Conservation (phyloP, 2,113 vertebrate species). For the Sprattus sprattus region DNA sequence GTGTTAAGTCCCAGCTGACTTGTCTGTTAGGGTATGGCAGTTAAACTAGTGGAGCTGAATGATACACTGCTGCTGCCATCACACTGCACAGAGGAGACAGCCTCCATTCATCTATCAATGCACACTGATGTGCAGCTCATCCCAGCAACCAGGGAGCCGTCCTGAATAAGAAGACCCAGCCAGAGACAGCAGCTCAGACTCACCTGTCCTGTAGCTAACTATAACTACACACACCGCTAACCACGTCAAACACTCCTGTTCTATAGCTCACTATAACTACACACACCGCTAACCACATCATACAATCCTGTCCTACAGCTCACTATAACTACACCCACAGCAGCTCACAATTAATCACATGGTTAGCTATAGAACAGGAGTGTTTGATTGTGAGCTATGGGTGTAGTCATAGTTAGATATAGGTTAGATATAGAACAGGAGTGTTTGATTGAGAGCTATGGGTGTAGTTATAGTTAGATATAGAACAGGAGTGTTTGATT, state of each 20-base stretch:
- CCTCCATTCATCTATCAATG: too few species aligned
- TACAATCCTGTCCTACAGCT: constrained; percentile 38
- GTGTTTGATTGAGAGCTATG: constrained; percentile 35
- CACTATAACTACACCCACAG: too few species aligned
- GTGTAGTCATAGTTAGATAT: constrained; percentile 44
- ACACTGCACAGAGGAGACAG: too few species aligned
- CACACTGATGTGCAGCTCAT: too few species aligned
- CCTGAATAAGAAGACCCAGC: too few species aligned
- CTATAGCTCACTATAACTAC: constrained; percentile 35
- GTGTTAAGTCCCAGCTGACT: too few species aligned
- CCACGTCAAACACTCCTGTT: constrained; percentile 40
- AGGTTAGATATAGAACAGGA: neutral
- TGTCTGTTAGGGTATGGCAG: too few species aligned
- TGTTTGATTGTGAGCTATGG: constrained; percentile 27
- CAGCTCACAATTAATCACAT: constrained; percentile 10
- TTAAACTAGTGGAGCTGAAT: too few species aligned
- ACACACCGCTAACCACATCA: constrained; percentile 20
- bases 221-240: constrained; percentile 47
- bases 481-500: constrained; percentile 42
- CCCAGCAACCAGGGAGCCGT: too few species aligned
- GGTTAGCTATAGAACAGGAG: constrained; percentile 9
- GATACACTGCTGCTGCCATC: too few species aligned
- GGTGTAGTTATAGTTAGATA: constrained; percentile 46
- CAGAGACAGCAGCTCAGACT: too few species aligned
- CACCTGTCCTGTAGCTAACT: too few species aligned